phyloP scores from a whole-genome alignment of 2,113 vertebrate genomes.

The Lipophrys pholis region DNA sequence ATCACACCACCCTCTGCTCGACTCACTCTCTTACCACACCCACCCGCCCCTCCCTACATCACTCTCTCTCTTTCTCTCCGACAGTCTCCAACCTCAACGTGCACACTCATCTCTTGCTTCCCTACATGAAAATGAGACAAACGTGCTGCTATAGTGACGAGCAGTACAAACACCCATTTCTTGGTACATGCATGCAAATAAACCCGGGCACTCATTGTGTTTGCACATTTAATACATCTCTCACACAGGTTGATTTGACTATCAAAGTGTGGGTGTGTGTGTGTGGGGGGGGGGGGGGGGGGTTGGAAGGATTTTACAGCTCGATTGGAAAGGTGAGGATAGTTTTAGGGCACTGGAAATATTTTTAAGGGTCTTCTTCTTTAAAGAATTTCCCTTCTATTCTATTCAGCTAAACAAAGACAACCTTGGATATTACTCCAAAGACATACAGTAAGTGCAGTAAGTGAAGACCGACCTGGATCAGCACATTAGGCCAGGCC shows the following conservation, averaged over 20 bases:
- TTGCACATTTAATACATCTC: too few relatives aligned
- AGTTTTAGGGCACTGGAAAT: too few relatives aligned
- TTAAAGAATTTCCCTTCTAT: too few relatives aligned
- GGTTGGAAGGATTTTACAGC: neutral
- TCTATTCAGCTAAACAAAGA: neutral
- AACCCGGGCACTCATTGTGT: too few relatives aligned
- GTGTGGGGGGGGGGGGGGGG: too few relatives aligned
- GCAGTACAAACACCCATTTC: slow-evolving; percentile 1
- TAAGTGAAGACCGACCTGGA: neutral
- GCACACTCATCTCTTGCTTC: slow-evolving; percentile 53
- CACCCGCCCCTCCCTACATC: slow-evolving; percentile 40
- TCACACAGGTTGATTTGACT: slow-evolving; percentile 49
- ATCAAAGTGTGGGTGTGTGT: too few relatives aligned
- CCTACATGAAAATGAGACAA: slow-evolving; percentile 44
- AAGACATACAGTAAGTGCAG: neutral
- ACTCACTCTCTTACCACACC: slow-evolving; percentile 71
- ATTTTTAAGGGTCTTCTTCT: too few relatives aligned
- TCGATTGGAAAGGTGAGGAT: neutral
- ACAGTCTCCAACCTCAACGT: slow-evolving; percentile 41
- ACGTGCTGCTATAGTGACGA: neutral
- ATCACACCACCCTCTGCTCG: slow-evolving; percentile 87
- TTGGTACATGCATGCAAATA: slow-evolving; percentile 37
- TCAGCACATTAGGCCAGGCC: slow-evolving; percentile 56
- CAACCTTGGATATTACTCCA: neutral
- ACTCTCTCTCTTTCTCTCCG: slow-evolving; percentile 15